Conservation (phyloP, 2,888 invertebrate species). For the Sphaerophoria rueppellii region DNA sequence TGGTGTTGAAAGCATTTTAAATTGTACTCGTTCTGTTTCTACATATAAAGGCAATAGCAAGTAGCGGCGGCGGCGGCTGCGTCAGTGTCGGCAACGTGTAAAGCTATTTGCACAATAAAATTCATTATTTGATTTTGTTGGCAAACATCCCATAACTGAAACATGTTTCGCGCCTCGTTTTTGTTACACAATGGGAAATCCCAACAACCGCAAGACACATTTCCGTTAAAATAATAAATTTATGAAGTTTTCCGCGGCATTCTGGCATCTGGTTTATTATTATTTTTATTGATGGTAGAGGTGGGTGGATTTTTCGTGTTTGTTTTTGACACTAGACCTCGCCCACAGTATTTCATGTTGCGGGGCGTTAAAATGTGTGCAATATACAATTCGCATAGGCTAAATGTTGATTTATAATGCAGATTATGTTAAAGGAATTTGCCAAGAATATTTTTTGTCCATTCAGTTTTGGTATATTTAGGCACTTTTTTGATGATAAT, state of each 20-base stretch:
- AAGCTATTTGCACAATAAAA: slow-evolving; percentile 64
- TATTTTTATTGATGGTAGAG: neutral
- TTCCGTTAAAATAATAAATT: slow-evolving; percentile 13
- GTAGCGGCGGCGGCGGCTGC: neutral
- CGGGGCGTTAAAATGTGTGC: no score
- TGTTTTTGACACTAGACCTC: neutral
- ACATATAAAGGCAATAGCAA: neutral
- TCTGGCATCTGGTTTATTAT: neutral
- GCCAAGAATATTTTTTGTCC: no score
- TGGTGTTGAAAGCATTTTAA: neutral
- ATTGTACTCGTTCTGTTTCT: neutral
- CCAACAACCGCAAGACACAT: slow-evolving; percentile 25
- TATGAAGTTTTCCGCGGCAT: slow-evolving; percentile 17
- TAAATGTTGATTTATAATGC: no score
- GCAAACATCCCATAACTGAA: slow-evolving; percentile 45
- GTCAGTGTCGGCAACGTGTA: slow-evolving; percentile 34
- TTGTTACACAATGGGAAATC: slow-evolving; percentile 54
- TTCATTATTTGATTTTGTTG: slow-evolving; percentile 57
- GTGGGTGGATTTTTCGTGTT: slow-evolving; percentile 30
- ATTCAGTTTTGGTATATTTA: no score
- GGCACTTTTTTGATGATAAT: no score
- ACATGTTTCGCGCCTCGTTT: slow-evolving; percentile 48
- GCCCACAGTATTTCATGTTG: neutral
- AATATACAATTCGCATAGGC: no score
- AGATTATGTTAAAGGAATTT: no score